Evolutionary conservation across 2,113 vertebrate species (phyloP).

Genomic region (Triplophysa tibetana): DNA sequence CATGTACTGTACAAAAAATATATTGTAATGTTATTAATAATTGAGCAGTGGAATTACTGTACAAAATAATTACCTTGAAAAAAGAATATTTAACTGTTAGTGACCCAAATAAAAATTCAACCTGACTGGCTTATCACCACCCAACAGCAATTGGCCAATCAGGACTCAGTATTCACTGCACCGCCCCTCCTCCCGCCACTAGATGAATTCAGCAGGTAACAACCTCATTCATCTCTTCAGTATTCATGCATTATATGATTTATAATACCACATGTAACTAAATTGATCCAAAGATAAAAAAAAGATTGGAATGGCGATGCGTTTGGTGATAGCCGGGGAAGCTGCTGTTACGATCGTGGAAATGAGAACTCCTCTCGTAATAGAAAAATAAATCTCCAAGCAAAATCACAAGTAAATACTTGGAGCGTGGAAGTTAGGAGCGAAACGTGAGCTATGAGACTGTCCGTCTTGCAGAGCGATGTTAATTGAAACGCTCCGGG

Average conservation of each 20-base stretch:
- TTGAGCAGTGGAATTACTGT: background rate
- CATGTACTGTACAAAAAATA: background rate
- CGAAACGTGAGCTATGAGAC: background rate
- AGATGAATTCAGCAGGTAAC: slow-evolving; percentile 21
- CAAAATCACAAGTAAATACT: slow-evolving; percentile 52
- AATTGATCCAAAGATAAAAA: slow-evolving; percentile 53
- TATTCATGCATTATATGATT: slow-evolving; percentile 50
- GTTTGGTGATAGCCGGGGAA: slow-evolving; percentile 36
- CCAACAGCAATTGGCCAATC: slow-evolving; percentile 16
- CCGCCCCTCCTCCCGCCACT: slow-evolving; percentile 10
- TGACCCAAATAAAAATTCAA: background rate
- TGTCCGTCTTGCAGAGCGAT: background rate
- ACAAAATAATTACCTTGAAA: background rate
- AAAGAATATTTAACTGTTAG: background rate
- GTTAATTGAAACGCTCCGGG: background rate
- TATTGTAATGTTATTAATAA: background rate
- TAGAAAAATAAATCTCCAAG: slow-evolving; percentile 47
- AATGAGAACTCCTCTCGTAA: slow-evolving; percentile 43
- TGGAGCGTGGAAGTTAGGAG: background rate
- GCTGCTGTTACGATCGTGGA: slow-evolving; percentile 34
- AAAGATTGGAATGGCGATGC: background rate
- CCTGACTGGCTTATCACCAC: slow-evolving; percentile 2
- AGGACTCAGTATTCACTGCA: slow-evolving; percentile 34
- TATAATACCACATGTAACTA: slow-evolving; percentile 48
- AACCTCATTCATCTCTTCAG: slow-evolving; percentile 47